phyloP scores from a whole-genome alignment of 2,888 invertebrate species.

The Melipona bicolor region DNA sequence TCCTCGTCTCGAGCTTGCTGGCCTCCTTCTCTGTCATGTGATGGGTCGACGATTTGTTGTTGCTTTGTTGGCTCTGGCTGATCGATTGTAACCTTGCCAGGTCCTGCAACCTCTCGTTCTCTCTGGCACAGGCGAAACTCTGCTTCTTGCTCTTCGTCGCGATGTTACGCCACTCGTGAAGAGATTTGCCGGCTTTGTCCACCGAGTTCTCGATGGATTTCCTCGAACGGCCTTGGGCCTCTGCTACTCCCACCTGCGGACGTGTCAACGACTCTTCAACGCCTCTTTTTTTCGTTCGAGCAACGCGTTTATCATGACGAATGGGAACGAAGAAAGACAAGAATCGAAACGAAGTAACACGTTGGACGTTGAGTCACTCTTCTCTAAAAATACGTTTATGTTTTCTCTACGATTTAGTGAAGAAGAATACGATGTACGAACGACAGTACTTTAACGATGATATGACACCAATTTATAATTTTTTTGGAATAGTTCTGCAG shows the following conservation, averaged over 20 bases:
- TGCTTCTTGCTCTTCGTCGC: constrained; percentile 96
- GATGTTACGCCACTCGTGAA: constrained; percentile 93
- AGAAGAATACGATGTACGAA: background rate
- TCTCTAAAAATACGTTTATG: background rate
- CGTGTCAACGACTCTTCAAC: background rate
- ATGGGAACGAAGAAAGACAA: background rate
- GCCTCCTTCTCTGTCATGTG: constrained; percentile 87
- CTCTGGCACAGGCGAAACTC: constrained; percentile 93
- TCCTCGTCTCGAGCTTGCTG: constrained; percentile 93
- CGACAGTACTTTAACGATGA: background rate
- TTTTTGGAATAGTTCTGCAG: too few relatives aligned
- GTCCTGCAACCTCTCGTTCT: constrained; percentile 96
- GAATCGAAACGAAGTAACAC: background rate
- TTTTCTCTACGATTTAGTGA: background rate
- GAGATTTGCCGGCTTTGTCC: constrained; percentile 92
- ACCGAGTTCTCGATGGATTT: constrained; percentile 88
- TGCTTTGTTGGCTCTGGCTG: constrained; percentile 86
- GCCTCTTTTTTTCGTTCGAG: too few relatives aligned
- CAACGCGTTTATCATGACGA: background rate
- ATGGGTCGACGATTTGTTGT: constrained; percentile 82
- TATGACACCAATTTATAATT: too few relatives aligned
- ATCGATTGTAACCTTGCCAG: constrained; percentile 85
- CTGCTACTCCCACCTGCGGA: constrained; percentile 88
- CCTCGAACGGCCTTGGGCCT: constrained; percentile 86
- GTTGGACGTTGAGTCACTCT: background rate